These are phyloP conservation scores for Planococcus citri DNA, from an alignment of 1,140 invertebrate genomes.

Conservation along the genomic window DNA sequence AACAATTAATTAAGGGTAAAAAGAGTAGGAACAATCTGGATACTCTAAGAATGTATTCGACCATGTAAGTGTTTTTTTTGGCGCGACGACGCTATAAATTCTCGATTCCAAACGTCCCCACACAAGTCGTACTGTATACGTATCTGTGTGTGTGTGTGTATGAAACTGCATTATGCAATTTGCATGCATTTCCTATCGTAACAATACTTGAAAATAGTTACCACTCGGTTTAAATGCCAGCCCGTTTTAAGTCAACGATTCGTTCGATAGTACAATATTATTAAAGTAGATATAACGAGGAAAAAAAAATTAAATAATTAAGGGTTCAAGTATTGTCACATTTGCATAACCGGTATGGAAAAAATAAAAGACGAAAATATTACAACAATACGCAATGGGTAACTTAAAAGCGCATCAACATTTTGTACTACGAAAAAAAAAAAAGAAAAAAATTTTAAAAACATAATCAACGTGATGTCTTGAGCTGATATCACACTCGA, in stretches of 20 bases:
- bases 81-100: not conserved
- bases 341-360: not conserved
- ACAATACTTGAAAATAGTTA: conserved; percentile 4
- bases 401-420: not conserved
- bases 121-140: too few relatives aligned
- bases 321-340: not conserved
- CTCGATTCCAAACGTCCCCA: not conserved
- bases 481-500: not conserved
- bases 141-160: too few relatives aligned
- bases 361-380: not conserved
- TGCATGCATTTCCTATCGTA: too few relatives aligned
- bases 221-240: not conserved
- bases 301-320: not conserved
- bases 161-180: too few relatives aligned
- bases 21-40: not conserved
- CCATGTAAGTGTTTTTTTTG: too few relatives aligned
- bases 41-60: conserved; percentile 2
- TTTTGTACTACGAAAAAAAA: conserved; percentile 8
- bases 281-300: not conserved
- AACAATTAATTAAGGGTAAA: not conserved
- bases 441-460: too few relatives aligned
- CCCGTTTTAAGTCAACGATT: not conserved
- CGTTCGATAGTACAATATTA: too few relatives aligned
- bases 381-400: not conserved
- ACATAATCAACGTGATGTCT: not conserved